Evolutionary conservation across 2,113 vertebrate genomes (phyloP), one percentile per base, ranked within the genome.

Genomic region (Lophura nycthemera): DNA sequence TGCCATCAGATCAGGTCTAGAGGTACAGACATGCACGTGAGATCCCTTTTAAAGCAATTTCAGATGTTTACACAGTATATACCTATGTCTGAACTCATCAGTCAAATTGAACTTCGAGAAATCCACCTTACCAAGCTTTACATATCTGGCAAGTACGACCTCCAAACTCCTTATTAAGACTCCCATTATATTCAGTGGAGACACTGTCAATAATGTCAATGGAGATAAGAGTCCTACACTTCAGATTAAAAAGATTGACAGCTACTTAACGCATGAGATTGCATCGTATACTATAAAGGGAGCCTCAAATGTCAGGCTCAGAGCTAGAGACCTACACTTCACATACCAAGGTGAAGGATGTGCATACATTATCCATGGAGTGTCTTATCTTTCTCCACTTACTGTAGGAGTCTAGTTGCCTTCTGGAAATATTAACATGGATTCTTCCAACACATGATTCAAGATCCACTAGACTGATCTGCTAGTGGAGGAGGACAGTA

Each of bases 241-340:
- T 38, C 79, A 95, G 86, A 96, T 95, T 94, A 88, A 64, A 88
- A 77, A 95, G 96, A 95, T 24, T 91, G 93, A 90, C 95, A 94
- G 95, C 79, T 93, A 93, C 69, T 96, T 96, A 93, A 88, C 83
- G 80, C 85, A 93, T n/a, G 36, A 80, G 72, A 88, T 61, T 67
- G 21, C 54, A 65, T 54, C 0, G 0, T 1, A 34, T 50, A 70
- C 60, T 83, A 10, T 32, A 86, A 83, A 91, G 60, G 6, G 29
- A 95, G 56, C 25, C 42, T n/a, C 76, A 72, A 91, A 83, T 34
- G 42, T 88, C 69, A 80, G 64, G 27, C 36, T 94, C 5, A n/a
- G 59, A 85, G 84, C 45, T 1, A 64, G 40, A 85, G 50, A 87
- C 10, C 54, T 76, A 52, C 43, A 73, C 11, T 54, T 65, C 59